A percentile compares a stretch with the other conserved stretches of the same genome.
These are phyloP conservation scores for Mus pahari DNA, from an alignment of 2,113 vertebrate genomes.

Conservation along the genomic window DNA sequence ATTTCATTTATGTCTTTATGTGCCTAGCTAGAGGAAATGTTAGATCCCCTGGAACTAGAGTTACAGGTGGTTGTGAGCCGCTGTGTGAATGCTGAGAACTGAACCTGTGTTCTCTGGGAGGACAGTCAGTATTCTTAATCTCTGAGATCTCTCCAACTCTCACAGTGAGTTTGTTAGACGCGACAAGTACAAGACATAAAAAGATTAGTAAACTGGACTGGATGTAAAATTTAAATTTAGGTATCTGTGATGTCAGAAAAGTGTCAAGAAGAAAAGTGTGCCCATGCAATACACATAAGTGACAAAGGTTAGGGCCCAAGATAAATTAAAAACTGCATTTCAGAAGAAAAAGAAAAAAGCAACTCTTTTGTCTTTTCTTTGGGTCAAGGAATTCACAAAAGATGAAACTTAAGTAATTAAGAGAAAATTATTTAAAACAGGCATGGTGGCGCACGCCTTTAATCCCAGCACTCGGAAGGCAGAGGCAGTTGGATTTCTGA, in stretches of 20 bases:
- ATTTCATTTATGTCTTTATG: not conserved
- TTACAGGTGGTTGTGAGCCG: not conserved
- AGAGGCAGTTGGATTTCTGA: not conserved
- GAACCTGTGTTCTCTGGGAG: not conserved
- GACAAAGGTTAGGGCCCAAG: not conserved
- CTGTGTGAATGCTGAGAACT: not conserved
- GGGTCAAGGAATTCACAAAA: not conserved
- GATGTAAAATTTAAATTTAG: not conserved
- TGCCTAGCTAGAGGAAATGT: not conserved
- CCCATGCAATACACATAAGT: not conserved
- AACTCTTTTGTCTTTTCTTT: not conserved
- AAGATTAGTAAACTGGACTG: not conserved
- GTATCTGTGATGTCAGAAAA: not conserved
- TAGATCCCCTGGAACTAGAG: not conserved
- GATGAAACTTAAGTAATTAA: not conserved
- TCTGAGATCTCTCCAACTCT: not conserved
- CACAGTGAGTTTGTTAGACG: not conserved
- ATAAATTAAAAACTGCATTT: not conserved
- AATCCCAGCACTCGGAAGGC: not conserved
- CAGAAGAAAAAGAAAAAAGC: not conserved
- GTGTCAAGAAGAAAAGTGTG: not conserved
- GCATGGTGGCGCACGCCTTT: not conserved
- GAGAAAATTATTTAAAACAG: not conserved
- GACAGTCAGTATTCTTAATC: not conserved
- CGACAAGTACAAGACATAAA: constrained; percentile 14